Conservation (phyloP, 2,888 invertebrate genomes). For the Drosophila cognata region DNA sequence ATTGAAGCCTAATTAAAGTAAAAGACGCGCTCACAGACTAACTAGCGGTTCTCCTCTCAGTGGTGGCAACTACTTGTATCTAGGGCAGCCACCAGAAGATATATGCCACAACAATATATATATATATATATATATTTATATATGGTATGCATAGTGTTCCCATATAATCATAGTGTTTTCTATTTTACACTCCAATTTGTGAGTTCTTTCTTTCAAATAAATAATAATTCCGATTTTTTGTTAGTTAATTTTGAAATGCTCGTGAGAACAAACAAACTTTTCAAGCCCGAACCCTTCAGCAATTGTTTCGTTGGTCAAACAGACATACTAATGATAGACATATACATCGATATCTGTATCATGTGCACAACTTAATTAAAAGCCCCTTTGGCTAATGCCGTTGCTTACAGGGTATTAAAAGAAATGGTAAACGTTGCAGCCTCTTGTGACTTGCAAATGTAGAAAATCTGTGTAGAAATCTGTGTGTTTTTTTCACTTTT, state of each 20-base stretch:
- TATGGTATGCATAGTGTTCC: neutral
- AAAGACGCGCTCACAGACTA: conserved; percentile 14
- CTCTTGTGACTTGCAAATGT: conserved; percentile 37
- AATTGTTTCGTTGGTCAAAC: neutral
- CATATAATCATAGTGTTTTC: neutral
- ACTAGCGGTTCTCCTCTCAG: neutral
- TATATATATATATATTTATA: neutral
- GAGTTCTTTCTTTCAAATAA: neutral
- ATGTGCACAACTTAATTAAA: no score
- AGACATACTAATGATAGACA: neutral
- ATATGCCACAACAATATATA: conserved; percentile 2
- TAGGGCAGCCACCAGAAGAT: conserved; percentile 42
- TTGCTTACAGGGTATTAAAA: conserved; percentile 13
- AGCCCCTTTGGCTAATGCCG: neutral
- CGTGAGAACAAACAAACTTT: neutral
- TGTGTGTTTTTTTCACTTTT: conserved; percentile 26
- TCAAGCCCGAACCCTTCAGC: neutral
- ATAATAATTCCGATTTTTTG: neutral
- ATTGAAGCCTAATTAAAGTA: conserved; percentile 74
- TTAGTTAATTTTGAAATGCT: neutral
- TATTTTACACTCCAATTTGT: neutral
- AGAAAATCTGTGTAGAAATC: conserved; percentile 39
- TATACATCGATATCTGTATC: neutral
- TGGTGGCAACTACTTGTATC: conserved; percentile 27
- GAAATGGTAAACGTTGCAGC: conserved; percentile 51